A percentile compares a stretch with the other conserved stretches of the same genome.
Evolutionary conservation across 2,888 invertebrate genomes (phyloP).

Genomic region (Lithophane socia): DNA sequence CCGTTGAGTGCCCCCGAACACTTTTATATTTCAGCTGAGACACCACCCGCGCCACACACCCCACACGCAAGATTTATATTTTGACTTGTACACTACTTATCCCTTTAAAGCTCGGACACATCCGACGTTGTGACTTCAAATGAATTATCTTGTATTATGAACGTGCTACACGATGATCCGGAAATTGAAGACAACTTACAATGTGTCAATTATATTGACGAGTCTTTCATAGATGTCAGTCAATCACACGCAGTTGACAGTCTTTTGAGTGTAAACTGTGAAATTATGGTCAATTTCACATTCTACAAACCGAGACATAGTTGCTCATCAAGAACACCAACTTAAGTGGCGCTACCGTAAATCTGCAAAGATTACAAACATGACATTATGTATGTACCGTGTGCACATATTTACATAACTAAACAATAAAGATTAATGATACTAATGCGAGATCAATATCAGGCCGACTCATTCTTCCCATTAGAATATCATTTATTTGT

Average conservation of each 20-base stretch:
- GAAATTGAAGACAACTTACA: not conserved
- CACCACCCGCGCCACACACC: slow-evolving; percentile 69
- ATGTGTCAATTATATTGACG: not conserved
- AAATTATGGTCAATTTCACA: not conserved
- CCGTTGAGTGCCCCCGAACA: slow-evolving; percentile 89
- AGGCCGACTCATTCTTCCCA: slow-evolving; percentile 30
- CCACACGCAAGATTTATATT: slow-evolving; percentile 76
- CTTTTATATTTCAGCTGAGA: slow-evolving; percentile 87
- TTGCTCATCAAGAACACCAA: not conserved
- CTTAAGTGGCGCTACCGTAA: slow-evolving; percentile 21
- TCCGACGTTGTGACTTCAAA: slow-evolving; percentile 52
- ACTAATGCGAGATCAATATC: slow-evolving; percentile 53
- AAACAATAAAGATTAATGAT: slow-evolving; percentile 56
- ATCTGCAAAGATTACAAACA: slow-evolving; percentile 33
- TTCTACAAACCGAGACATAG: not conserved
- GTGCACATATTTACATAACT: slow-evolving; percentile 56
- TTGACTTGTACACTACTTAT: slow-evolving; percentile 70
- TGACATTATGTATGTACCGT: slow-evolving; percentile 49
- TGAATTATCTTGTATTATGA: slow-evolving; percentile 34
- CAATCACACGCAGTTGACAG: not conserved
- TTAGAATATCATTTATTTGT: slow-evolving; percentile 39
- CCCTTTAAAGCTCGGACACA: slow-evolving; percentile 62
- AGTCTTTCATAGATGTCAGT: not conserved
- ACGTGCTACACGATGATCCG: not conserved
- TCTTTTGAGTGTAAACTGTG: no score